Percentiles rank a stretch among this genome's conserved stretches.
Conservation (phyloP, 2,888 invertebrate genomes). For the Lasioglossum calceatum region DNA sequence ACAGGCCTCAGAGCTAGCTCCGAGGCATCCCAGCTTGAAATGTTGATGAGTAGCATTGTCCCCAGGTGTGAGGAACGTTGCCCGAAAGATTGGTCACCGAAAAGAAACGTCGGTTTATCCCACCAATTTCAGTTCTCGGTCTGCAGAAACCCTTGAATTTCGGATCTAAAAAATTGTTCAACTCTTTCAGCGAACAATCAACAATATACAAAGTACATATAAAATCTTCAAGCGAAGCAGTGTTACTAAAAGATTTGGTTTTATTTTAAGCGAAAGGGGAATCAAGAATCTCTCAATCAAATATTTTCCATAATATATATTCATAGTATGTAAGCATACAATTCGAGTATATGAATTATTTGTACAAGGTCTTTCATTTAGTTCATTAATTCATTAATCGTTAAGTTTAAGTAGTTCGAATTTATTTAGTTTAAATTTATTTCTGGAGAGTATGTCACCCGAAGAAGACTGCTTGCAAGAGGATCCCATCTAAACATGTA, state of each 20-base stretch:
- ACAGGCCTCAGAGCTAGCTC: neutral
- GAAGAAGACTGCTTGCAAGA: neutral
- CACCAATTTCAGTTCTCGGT: neutral
- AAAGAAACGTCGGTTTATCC: neutral
- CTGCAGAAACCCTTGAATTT: neutral
- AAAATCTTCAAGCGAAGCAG: neutral
- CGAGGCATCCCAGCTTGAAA: constrained; percentile 2
- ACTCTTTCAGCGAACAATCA: neutral
- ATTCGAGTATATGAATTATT: neutral
- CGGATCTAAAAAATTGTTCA: neutral
- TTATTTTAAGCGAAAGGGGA: too few species aligned
- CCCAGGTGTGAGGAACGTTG: neutral
- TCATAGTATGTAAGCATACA: neutral
- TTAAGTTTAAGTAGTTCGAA: neutral
- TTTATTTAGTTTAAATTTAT: neutral
- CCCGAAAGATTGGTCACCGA: neutral
- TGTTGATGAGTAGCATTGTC: constrained; percentile 5
- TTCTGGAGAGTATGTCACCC: neutral
- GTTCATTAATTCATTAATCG: neutral
- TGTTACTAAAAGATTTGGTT: too few species aligned
- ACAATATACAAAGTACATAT: neutral
- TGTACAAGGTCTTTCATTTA: neutral
- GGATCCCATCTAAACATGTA: neutral
- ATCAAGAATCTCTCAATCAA: neutral
- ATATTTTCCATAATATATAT: neutral